Base-by-base conservation (phyloP, 2,113 vertebrate genomes). In the Rissa tridactyla region DNA sequence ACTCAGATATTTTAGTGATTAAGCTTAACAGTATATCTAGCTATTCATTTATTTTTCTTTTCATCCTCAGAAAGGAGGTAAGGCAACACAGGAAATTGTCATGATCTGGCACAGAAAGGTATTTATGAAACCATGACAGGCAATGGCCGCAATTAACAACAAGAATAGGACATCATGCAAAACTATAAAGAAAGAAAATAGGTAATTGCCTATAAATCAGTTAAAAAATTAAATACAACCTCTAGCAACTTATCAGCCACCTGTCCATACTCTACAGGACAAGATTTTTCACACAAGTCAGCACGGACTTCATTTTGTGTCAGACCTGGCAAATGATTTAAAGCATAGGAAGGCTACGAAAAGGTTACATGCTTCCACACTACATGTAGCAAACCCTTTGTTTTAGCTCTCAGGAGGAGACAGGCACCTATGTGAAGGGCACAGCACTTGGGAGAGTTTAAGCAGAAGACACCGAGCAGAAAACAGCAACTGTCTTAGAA, bases 41-140 rank as follows among this genome's bases (percentile, higher is more conserved):
- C 18, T 65, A 9, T 51, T 85, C 0, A 2, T 46, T 46, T 25
- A 1, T n/a, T 34, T 88, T 73, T 76, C 58, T 88, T 27, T 70
- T 54, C 47, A 80, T 62, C 32, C 18, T 80, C 52, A 14, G 5
- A 72, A 79, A 55, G 22, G 6, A 80, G n/a, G 34, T 26, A 82
- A 77, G 10, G n/a, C 23, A 81, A 69, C 49, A 64, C n/a, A 81
- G 19, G 27, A 55, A 84, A 68, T 23, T 46, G 15, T 27, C 36
- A 42, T 38, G 29, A 85, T 46, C 32, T 34, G 36, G 82, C 34
- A 65, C 20, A 88, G 54, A 51, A 55, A 95, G 29, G 25, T 65
- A 62, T 62, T 88, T 49, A 62, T 0, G 0, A 80, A 76, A 47
- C 30, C 36, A 27, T 1, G 2, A 44, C 0, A 2, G 8, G 22